These are phyloP conservation scores for Mus spicilegus DNA, from an alignment of 2,113 vertebrate species.

Conservation along the genomic window DNA sequence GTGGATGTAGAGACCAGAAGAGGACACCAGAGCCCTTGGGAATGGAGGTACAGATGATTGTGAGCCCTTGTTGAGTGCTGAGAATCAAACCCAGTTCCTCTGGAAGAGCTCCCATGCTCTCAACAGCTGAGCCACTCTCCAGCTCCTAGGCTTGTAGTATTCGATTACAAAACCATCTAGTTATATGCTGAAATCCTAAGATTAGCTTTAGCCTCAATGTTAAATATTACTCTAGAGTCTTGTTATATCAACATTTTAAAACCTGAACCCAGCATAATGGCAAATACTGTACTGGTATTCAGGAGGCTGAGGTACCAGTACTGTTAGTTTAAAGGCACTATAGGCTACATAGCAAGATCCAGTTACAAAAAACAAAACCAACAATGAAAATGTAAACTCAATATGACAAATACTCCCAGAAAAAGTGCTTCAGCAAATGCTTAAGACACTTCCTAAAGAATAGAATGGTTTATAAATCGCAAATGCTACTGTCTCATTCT, in stretches of 20 bases:
- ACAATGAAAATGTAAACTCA: neutral
- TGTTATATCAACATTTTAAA: neutral
- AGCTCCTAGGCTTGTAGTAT: neutral
- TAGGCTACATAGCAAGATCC: neutral
- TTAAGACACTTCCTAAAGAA: slow-evolving; percentile 15
- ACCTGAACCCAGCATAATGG: neutral
- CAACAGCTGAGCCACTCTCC: neutral
- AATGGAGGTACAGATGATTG: neutral
- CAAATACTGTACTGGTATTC: neutral
- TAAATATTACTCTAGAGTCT: slow-evolving; percentile 36
- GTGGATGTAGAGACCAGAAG: neutral
- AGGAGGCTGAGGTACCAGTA: neutral
- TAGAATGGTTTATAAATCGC: neutral
- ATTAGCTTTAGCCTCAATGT: neutral
- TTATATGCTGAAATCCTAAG: slow-evolving; percentile 26
- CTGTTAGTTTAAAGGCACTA: neutral
- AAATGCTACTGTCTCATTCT: slow-evolving; percentile 13
- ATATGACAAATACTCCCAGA: neutral
- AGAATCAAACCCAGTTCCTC: neutral
- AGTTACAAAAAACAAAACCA: neutral
- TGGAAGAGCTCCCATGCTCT: neutral
- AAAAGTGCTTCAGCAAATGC: neutral
- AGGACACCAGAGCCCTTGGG: neutral
- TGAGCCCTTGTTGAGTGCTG: neutral
- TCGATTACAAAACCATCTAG: slow-evolving; percentile 52